These are phyloP conservation scores for Amiota mariae DNA, from an alignment of 2,888 invertebrate species.

Conservation along the genomic window DNA sequence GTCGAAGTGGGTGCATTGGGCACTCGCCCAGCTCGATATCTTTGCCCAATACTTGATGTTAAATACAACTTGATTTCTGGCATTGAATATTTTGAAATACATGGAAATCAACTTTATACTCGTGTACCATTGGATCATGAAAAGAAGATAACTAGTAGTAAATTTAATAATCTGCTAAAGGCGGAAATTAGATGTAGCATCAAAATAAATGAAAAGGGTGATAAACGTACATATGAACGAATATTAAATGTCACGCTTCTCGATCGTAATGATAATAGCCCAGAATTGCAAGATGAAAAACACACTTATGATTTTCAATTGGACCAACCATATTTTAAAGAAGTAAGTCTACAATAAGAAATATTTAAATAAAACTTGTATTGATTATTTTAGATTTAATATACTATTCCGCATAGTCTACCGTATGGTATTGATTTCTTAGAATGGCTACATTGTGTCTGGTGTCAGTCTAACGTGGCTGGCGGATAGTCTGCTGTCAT, in stretches of 20 bases:
- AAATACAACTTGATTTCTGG: conserved; percentile 73
- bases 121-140: conserved; percentile 74
- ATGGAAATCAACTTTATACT: conserved; percentile 72
- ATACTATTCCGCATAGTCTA: not conserved
- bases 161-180: conserved; percentile 60
- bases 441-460: conserved; percentile 30
- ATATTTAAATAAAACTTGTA: no score
- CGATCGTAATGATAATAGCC: conserved; percentile 95
- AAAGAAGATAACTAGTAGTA: conserved; percentile 48
- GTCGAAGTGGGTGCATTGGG: conserved; percentile 73
- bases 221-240: conserved; percentile 47
- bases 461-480: conserved; percentile 18
- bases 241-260: conserved; percentile 76
- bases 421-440: not conserved
- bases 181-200: conserved; percentile 71
- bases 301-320: conserved; percentile 61
- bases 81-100: conserved; percentile 70
- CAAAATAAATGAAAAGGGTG: conserved; percentile 54
- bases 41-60: conserved; percentile 75
- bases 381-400: no score
- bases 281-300: conserved; percentile 77
- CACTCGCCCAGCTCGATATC: conserved; percentile 71
- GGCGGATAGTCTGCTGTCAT: not conserved
- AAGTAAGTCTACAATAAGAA: conserved; percentile 58
- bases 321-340: conserved; percentile 68